phyloP scores from a whole-genome alignment of 2,797 vertebrate species.

The Zenarchopterus dispar region DNA sequence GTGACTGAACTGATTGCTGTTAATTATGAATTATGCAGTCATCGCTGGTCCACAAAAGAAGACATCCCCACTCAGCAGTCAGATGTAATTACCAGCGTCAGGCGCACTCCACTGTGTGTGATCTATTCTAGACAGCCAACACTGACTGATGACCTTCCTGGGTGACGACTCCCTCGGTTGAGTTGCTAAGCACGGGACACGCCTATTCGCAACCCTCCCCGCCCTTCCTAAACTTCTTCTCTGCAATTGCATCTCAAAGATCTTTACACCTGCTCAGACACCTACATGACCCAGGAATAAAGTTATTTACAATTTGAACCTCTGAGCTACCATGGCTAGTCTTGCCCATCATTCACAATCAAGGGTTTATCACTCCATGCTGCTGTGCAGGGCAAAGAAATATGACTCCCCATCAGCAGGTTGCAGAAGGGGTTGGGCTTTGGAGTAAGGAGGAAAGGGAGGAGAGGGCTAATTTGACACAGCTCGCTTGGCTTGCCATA shows the following conservation, averaged over 20 bases:
- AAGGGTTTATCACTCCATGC: constrained; percentile 86
- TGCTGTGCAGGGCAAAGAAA: constrained; percentile 91
- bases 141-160: constrained; percentile 98
- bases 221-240: constrained; percentile 28
- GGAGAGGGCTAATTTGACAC: constrained; percentile 97
- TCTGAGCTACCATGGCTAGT: constrained; percentile 86
- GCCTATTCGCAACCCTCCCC: constrained; percentile 52
- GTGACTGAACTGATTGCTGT: constrained; percentile 88
- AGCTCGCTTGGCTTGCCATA: constrained; percentile 99
- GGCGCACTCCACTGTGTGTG: constrained; percentile 87
- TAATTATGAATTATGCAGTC: constrained; percentile 99
- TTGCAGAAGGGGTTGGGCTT: constrained; percentile 60
- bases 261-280: constrained; percentile 62
- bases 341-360: constrained; percentile 96
- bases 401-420: constrained; percentile 90
- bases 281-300: constrained; percentile 85
- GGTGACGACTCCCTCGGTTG: constrained; percentile 84
- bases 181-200: constrained; percentile 87
- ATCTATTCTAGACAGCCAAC: constrained; percentile 91
- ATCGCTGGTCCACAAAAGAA: constrained; percentile 97
- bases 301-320: constrained; percentile 94
- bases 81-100: constrained; percentile 98
- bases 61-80: constrained; percentile 98
- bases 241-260: constrained; percentile 20
- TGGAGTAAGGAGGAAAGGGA: constrained; percentile 49